Evolutionary conservation across 2,113 vertebrate genomes (phyloP).

Genomic region (Calidris pugnax): DNA sequence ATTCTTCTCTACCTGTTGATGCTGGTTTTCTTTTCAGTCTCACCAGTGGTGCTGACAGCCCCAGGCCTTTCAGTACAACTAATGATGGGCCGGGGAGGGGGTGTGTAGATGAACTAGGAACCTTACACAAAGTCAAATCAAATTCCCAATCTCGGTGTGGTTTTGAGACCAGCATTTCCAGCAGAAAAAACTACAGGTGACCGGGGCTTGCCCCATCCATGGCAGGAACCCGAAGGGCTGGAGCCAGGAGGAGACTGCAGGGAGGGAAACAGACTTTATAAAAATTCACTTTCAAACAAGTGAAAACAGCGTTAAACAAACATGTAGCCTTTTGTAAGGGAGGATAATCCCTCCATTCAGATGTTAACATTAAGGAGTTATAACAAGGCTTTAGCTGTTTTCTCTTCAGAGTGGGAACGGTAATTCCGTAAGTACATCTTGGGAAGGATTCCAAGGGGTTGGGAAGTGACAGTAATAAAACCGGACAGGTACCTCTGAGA

Average conservation of each 20-base stretch:
- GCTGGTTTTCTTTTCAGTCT: background rate
- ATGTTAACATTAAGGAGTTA: slow-evolving; percentile 51
- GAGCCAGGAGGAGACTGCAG: background rate
- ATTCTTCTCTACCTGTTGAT: background rate
- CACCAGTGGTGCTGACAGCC: accelerated
- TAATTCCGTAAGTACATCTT: slow-evolving; percentile 47
- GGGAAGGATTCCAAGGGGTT: slow-evolving; percentile 47
- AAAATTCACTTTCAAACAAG: slow-evolving; percentile 32
- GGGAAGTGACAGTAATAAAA: slow-evolving; percentile 23
- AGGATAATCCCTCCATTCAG: slow-evolving; percentile 56
- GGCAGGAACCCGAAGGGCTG: background rate
- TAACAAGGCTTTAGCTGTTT: slow-evolving; percentile 53
- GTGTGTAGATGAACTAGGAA: background rate
- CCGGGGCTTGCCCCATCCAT: accelerated
- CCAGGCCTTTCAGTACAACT: accelerated
- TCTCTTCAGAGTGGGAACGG: slow-evolving; percentile 43
- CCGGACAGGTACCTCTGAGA: background rate
- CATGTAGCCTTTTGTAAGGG: background rate
- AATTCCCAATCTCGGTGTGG: accelerated
- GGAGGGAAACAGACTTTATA: background rate
- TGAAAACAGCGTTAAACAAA: slow-evolving; percentile 15
- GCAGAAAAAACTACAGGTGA: background rate
- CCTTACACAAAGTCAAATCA: background rate
- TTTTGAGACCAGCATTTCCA: background rate
- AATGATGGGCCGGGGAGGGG: background rate